These are phyloP conservation scores for Fistularia commersonii DNA, from an alignment of 2,797 vertebrate genomes.

Conservation along the genomic window DNA sequence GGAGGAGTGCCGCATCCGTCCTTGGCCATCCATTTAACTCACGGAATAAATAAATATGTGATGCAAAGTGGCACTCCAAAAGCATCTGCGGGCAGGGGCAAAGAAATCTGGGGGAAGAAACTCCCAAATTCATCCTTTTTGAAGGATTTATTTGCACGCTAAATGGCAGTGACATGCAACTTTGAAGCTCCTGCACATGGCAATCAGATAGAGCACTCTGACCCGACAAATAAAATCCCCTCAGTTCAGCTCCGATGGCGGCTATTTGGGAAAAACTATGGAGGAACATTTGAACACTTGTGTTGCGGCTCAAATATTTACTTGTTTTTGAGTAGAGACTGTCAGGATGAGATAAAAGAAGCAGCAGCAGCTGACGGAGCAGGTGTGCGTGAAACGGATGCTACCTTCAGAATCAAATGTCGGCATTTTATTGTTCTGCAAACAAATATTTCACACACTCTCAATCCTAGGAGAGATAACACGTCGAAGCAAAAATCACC, in stretches of 20 bases:
- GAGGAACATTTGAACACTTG: slow-evolving; percentile 20
- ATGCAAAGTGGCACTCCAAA: slow-evolving; percentile 19
- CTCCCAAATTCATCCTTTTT: too few relatives aligned
- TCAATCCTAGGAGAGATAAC: too few relatives aligned
- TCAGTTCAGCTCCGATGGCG: too few relatives aligned
- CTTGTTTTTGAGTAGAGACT: slow-evolving; percentile 44
- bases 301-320: slow-evolving; percentile 56
- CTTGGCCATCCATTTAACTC: slow-evolving; percentile 15
- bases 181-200: too few relatives aligned
- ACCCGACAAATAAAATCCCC: too few relatives aligned
- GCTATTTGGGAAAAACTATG: slow-evolving; percentile 21
- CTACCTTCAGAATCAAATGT: too few relatives aligned
- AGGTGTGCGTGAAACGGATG: slow-evolving; percentile 33
- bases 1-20: slow-evolving; percentile 12
- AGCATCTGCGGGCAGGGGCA: slow-evolving; percentile 1
- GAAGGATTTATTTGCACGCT: slow-evolving; percentile 1
- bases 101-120: too few relatives aligned
- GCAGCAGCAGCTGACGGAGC: slow-evolving; percentile 36
- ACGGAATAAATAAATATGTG: slow-evolving; percentile 37
- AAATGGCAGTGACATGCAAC: too few relatives aligned
- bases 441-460: too few relatives aligned
- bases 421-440: too few relatives aligned
- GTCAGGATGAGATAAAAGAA: slow-evolving; percentile 25
- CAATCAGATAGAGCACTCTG: too few relatives aligned
- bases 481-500: too few relatives aligned